These are phyloP conservation scores for Aleiodes alternator DNA, from an alignment of 2,888 invertebrate genomes.

Conservation along the genomic window DNA sequence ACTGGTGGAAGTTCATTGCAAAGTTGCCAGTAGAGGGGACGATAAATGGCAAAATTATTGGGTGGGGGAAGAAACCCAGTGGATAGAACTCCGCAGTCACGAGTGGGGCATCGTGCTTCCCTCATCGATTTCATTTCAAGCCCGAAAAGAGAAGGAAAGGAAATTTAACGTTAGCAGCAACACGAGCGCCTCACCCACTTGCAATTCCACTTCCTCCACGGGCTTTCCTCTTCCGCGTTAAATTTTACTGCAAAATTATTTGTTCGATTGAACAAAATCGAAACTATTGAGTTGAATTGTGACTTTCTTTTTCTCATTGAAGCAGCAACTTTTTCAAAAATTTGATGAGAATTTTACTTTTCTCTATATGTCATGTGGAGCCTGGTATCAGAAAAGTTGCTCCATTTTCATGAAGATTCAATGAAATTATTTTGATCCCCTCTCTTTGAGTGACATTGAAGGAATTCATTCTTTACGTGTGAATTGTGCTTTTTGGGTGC, in stretches of 20 bases:
- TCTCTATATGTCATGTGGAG: conserved; percentile 11
- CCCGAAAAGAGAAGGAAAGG: not conserved
- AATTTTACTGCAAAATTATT: not conserved
- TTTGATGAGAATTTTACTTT: not conserved
- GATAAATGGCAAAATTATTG: not conserved
- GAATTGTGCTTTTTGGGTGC: not conserved
- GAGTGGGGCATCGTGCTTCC: conserved; percentile 50
- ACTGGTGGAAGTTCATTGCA: not conserved
- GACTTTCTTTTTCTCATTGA: too few relatives aligned
- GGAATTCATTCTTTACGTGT: conserved; percentile 6
- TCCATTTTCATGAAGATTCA: not conserved
- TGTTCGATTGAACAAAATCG: too few relatives aligned
- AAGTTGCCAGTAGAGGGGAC: not conserved
- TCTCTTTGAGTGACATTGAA: not conserved
- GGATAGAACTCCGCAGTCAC: conserved; percentile 43
- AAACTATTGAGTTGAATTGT: too few relatives aligned
- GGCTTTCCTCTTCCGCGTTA: conserved; percentile 5
- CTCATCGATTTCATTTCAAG: conserved; percentile 46
- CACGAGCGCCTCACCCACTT: conserved; percentile 38
- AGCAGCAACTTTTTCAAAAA: too few relatives aligned
- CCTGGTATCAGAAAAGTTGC: not conserved
- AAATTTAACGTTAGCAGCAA: conserved; percentile 8
- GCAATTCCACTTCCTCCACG: conserved; percentile 7
- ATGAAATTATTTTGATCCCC: not conserved
- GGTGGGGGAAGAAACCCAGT: not conserved